A percentile compares a stretch with the other conserved stretches of the same genome.
Evolutionary conservation across 2,113 vertebrate species (phyloP).

Genomic region (Menidia beryllina): DNA sequence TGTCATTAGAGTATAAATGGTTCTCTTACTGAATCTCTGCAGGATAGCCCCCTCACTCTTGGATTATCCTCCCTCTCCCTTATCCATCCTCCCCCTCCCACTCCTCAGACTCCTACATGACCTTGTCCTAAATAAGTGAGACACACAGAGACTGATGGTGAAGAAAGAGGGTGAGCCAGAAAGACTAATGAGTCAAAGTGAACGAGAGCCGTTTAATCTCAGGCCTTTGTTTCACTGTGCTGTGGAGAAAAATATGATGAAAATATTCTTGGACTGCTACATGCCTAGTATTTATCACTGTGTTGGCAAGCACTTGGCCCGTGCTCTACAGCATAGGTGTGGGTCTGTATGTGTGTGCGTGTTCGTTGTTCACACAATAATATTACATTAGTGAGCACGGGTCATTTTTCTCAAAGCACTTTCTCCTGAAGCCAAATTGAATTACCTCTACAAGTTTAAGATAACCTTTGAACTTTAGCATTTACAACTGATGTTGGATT

Average conservation of each 20-base stretch:
- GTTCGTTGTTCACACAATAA: conserved; percentile 10
- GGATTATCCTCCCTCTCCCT: conserved; percentile 27
- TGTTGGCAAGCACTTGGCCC: not conserved
- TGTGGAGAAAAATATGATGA: conserved; percentile 57
- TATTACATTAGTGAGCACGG: conserved; percentile 4
- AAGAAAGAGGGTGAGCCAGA: conserved; percentile 47
- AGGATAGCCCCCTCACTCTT: conserved; percentile 31
- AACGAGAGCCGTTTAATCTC: conserved; percentile 69
- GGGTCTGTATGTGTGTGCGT: not conserved
- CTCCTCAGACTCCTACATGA: conserved; percentile 63
- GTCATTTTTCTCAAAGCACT: conserved; percentile 28
- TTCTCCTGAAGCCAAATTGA: conserved; percentile 50
- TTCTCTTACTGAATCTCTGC: conserved; percentile 26
- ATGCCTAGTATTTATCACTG: conserved; percentile 62
- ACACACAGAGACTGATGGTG: conserved; percentile 45
- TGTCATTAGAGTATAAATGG: conserved; percentile 36
- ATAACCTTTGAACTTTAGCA: conserved; percentile 68
- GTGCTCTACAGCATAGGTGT: not conserved
- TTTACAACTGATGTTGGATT: conserved; percentile 36
- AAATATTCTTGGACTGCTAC: conserved; percentile 31
- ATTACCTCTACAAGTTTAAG: conserved; percentile 50
- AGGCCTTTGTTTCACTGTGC: conserved; percentile 65
- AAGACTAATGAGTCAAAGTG: conserved; percentile 71
- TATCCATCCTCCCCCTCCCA: conserved; percentile 34
- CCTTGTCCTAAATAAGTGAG: conserved; percentile 68